phyloP scores from a whole-genome alignment of 2,797 vertebrate genomes.

The Tenualosa thibaudeaui region DNA sequence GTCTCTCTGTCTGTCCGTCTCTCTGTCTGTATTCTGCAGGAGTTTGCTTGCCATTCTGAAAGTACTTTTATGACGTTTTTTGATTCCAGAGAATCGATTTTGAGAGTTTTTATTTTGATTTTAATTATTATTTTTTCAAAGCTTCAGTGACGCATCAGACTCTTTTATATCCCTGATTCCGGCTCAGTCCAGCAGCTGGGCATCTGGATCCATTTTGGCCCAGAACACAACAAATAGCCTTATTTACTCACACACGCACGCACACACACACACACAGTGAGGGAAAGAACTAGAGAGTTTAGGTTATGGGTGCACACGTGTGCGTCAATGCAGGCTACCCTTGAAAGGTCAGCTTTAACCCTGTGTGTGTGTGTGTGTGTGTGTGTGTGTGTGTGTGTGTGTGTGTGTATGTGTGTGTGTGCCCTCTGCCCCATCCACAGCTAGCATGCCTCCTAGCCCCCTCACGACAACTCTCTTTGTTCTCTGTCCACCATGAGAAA shows the following conservation, averaged over 20 bases:
- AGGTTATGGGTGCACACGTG: not conserved
- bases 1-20: not conserved
- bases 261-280: not conserved
- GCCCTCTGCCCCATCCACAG: not conserved
- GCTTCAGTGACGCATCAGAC: too few relatives aligned
- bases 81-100: too few relatives aligned
- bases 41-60: conserved; percentile 20
- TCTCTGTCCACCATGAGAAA: conserved; percentile 74
- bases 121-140: too few relatives aligned
- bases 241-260: not conserved
- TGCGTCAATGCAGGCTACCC: not conserved
- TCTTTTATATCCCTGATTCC: not conserved
- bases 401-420: not conserved
- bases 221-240: not conserved
- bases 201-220: not conserved
- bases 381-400: conserved; percentile 12
- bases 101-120: too few relatives aligned
- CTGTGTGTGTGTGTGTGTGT: conserved; percentile 5
- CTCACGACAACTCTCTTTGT: conserved; percentile 85
- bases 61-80: not conserved
- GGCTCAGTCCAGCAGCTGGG: not conserved
- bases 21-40: not conserved
- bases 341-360: not conserved
- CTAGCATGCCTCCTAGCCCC: conserved; percentile 41
- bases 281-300: not conserved